Percentiles rank a stretch among this genome's conserved stretches.
Conservation (phyloP, 2,797 vertebrate genomes). For the Alca torda region DNA sequence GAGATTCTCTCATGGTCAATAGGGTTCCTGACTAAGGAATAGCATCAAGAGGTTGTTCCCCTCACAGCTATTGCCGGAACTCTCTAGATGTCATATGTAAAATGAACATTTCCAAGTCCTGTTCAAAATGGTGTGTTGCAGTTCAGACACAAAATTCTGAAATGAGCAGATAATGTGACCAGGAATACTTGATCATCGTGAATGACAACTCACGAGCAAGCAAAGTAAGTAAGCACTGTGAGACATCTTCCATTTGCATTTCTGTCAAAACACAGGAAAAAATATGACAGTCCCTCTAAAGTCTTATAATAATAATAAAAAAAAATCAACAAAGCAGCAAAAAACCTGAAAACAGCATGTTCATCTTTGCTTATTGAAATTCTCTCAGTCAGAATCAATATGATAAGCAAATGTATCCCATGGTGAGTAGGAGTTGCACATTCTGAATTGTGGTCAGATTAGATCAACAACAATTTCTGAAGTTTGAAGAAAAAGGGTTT, state of each 20-base stretch:
- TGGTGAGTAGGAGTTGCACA: neutral
- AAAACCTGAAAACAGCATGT: neutral
- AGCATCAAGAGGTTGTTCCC: neutral
- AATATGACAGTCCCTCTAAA: neutral
- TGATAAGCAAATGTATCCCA: neutral
- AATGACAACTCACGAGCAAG: neutral
- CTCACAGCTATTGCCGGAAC: neutral
- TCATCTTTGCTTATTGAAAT: neutral
- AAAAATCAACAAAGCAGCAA: neutral
- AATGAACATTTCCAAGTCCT: neutral
- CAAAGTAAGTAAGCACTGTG: neutral
- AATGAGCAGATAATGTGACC: neutral
- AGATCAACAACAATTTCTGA: neutral
- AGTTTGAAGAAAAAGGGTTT: neutral
- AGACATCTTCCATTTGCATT: neutral
- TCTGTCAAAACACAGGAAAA: neutral
- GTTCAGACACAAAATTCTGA: neutral
- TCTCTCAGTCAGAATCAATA: neutral
- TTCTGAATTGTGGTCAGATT: neutral
- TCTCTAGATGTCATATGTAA: neutral
- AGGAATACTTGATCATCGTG: neutral
- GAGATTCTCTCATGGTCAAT: neutral
- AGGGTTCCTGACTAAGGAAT: neutral
- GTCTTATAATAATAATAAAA: neutral
- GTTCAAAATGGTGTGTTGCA: fast-evolving